Base-by-base conservation (phyloP, 2,888 invertebrate genomes). In the Orthosia gracilis region DNA sequence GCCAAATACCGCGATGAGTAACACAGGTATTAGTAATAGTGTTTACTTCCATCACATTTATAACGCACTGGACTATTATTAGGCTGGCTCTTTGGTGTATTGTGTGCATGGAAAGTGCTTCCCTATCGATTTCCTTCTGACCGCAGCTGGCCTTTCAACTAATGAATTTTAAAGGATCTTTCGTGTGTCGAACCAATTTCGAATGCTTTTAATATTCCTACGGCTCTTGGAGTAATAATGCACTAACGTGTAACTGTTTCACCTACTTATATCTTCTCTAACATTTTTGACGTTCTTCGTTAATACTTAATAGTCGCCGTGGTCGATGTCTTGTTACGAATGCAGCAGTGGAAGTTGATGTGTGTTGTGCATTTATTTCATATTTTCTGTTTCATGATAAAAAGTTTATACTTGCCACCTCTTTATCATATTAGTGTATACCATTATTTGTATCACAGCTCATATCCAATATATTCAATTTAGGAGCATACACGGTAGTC, bases 1-100 rank as follows among this genome's bases (percentile, higher is more conserved):
- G 94, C 91, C 89, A 91, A 93, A 94, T 92, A 92, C 89, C 91
- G 83, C 86, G 91, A 90, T 94, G 95, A 95, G 92, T 94, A 94
- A 94, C 88, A 73, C 78, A 73, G 84, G 85, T 89, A 87, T 88
- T 88, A 89, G 78, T 83, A 84, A 80, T 78, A 77, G 67, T 62
- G 82, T 85, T 85, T 84, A 89, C 81, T 78, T 63, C 80, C 86
- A 88, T 85, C 80, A 78, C 82, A 85, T 86, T 80, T 84, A 86
- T 86, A 86, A 72, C 73, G 63, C 73, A 67, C 52, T 81, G 65
- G 15, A 71, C 76, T 85, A 81, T 67, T 70, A 78, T 83, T 80
- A 80, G 78, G 52, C 40, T 67, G 52, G 62, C 52, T 66, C 45
- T 62, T 64, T 54, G 73, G 65, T 61, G 61, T 78, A 72, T 75